Base-by-base conservation (phyloP, 1,140 invertebrate species). In the Cryptotermes secundus region DNA sequence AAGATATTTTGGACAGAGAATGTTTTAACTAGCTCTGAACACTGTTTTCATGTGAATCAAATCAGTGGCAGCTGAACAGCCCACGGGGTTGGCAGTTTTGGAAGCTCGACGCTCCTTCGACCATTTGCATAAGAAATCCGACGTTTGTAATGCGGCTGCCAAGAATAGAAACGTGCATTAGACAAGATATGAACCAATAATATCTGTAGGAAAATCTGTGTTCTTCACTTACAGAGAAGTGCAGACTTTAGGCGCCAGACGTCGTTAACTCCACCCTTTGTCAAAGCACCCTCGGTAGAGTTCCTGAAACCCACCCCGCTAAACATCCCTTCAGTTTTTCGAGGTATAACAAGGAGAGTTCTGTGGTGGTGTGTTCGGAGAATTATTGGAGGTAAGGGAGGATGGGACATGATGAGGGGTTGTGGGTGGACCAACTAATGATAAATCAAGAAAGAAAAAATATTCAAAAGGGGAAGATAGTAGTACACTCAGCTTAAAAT, bases 301-400 rank as follows among this genome's bases (percentile, higher is more conserved):
- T 72, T 72, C 59, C 59, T 72, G 26, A 31, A 72, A 72, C 59
- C 4, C 59, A 72, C n/a, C 59, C 26, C 59, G 9, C n/a, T 31
- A 31, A n/a, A 72, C 26, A 72, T 26, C 59, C 59, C 26, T 31
- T 26, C 59, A 26, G 26, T 72, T 72, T 72, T n/a, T 31, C 59
- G 59, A 72, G 59, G 59, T 72, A 72, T 72, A n/a, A 31, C 53
- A 31, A 0, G 26, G 59, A 26, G 7, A 31, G 59, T 72, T 72
- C 59, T 72, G 59, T 72, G 59, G 59, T 72, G 59, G 59, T 72
- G 59, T 72, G 59, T 14, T 72, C 7, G n/a, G n/a, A 72, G 59
- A 72, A 72, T 72, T 72, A 72, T 72, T 72, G 59, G 14, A 4
- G 59, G 59, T 72, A 72, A 72, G 59, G 59, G 59, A 72, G 59